A percentile compares a stretch with the other conserved stretches of the same genome.
phyloP scores from a whole-genome alignment of 2,888 invertebrate genomes.

The Orchesella flavescens region DNA sequence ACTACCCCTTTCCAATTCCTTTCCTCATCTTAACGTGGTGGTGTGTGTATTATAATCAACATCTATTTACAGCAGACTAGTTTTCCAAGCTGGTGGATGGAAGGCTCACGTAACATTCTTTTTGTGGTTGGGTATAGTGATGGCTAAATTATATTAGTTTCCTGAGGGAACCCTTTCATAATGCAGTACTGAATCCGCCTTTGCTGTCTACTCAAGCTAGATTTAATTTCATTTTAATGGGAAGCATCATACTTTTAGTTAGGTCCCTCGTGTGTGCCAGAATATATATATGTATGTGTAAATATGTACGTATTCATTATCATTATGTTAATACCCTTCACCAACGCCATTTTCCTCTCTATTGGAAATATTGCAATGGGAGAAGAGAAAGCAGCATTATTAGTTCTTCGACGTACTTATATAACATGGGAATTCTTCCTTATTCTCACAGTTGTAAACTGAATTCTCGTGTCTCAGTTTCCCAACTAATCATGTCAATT shows the following conservation, averaged over 20 bases:
- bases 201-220: constrained; percentile 46
- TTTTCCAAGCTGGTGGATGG: no score
- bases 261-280: constrained; percentile 24
- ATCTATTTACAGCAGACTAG: no score
- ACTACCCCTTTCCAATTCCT: no score
- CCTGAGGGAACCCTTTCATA: constrained; percentile 43
- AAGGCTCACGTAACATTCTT: no score
- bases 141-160: constrained; percentile 45
- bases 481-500: no score
- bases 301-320: no score
- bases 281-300: no score
- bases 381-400: not conserved
- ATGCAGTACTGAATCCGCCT: constrained; percentile 30
- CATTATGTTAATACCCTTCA: no score
- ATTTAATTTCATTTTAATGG: constrained; percentile 62
- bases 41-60: no score
- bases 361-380: not conserved
- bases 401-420: not conserved
- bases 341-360: not conserved
- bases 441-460: constrained; percentile 16
- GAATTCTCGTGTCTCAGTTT: constrained; percentile 9
- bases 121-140: not conserved
- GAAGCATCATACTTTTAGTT: constrained; percentile 47
- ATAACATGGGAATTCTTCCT: constrained; percentile 16
- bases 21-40: no score